Conservation (phyloP, 2,888 invertebrate species). For the Platypus cylindrus region DNA sequence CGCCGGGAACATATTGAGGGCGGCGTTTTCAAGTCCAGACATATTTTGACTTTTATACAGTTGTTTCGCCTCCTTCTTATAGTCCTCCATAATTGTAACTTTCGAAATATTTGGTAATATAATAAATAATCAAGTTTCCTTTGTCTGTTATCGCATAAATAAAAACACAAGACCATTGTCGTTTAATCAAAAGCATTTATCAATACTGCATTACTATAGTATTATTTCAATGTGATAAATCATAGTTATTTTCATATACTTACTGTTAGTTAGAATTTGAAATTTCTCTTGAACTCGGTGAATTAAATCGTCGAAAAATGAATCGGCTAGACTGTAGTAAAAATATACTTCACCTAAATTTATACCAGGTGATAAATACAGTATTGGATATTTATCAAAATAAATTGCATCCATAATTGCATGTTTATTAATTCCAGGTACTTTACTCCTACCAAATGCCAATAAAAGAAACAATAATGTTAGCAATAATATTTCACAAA, state of each 20-base stretch:
- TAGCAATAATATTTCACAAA: conserved; percentile 28
- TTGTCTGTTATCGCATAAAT: no score
- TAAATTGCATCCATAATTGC: conserved; percentile 24
- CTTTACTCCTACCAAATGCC: conserved; percentile 29
- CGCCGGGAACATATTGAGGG: no score
- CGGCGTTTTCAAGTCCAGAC: no score
- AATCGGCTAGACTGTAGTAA: conserved; percentile 26
- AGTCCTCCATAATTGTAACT: no score
- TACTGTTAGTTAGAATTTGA: conserved; percentile 26
- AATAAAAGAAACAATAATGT: conserved; percentile 28
- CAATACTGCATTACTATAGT: no score
- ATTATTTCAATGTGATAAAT: no score
- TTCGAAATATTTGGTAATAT: no score
- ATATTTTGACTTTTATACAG: no score
- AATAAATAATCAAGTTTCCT: no score
- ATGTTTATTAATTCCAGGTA: conserved; percentile 26
- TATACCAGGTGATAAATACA: conserved; percentile 12
- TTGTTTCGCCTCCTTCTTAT: no score
- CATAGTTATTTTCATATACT: conserved; percentile 11
- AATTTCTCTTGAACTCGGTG: conserved; percentile 25
- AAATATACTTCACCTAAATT: conserved; percentile 18
- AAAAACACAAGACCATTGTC: no score
- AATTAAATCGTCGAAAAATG: conserved; percentile 25
- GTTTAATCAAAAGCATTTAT: no score
- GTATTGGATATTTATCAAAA: conserved; percentile 12